Conservation (phyloP, 2,797 vertebrate species). For the Diglossa cyanea region DNA sequence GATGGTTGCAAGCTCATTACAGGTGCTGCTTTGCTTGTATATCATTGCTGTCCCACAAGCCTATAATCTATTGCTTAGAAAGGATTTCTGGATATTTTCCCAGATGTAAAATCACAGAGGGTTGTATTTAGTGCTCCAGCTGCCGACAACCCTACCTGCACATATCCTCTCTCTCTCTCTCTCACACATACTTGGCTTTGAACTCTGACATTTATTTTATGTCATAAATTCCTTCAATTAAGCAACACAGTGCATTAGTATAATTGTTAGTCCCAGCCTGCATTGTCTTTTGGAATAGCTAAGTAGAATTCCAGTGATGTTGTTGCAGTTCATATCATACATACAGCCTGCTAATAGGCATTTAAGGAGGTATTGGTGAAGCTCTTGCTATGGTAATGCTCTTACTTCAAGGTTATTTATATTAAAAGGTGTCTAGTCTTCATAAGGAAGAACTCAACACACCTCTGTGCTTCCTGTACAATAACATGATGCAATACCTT, state of each 20-base stretch:
- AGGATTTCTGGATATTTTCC: conserved; percentile 55
- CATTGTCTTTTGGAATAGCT: background rate
- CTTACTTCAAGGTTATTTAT: conserved; percentile 21
- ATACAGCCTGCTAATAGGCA: background rate
- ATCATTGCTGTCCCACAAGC: background rate
- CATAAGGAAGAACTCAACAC: background rate
- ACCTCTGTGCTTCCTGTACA: background rate
- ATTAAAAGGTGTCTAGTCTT: background rate
- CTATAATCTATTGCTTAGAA: conserved; percentile 34
- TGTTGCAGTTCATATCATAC: background rate
- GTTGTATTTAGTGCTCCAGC: background rate
- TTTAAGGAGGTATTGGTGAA: background rate
- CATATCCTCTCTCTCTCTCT: background rate
- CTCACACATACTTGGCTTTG: background rate
- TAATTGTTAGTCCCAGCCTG: conserved; percentile 1
- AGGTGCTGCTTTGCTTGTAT: conserved; percentile 33
- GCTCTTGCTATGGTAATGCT: background rate
- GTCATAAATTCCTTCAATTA: conserved; percentile 36
- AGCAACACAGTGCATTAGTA: conserved; percentile 3
- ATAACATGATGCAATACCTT: background rate
- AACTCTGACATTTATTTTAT: conserved; percentile 20
- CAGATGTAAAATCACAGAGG: conserved; percentile 30
- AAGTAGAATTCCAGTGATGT: background rate
- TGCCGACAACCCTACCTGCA: background rate
- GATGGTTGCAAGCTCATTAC: background rate